Base-by-base conservation (phyloP, 2,113 vertebrate species). In the Macroglossus sobrinus region DNA sequence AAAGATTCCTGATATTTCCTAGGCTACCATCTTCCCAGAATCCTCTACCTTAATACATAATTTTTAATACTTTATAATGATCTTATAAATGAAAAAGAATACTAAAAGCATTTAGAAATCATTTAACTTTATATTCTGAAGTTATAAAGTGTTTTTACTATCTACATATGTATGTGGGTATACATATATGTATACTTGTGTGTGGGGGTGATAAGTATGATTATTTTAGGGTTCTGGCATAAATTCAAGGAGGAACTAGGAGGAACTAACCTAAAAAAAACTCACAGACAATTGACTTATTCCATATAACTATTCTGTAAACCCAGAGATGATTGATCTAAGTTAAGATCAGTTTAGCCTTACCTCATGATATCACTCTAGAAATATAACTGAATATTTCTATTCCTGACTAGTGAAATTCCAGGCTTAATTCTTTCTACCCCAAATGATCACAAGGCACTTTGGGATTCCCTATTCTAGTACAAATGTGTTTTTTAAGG, bases 71-170 rank as follows among this genome's bases (percentile, higher is more conserved):
- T 79, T 94, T 50, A 75, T 59, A 92, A 71, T 40, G 19, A 59
- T 71, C 38, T 81, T 81, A 53, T 45, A 76, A 57, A 64, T 59
- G 11, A 91, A 92, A 92, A 92, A 68, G 50, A 84, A 43, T 28
- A 88, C 55, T 86, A 71, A 91, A 59, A 87, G 24, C 28, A 81
- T 90, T 94, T 47, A 47, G 24, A 88, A 95, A 71, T 47, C 40
- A 61, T 5, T 72, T 43, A 76, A 50, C 15, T 68, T 91, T 80
- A 80, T 85, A 16, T 33, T 40, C 74, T 90, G 24, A 50, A 88
- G 40, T 59, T 78, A 86, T 3, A 78, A 79, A 91, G 6, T 47
- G 7, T 78, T 91, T 84, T 94, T 43, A 91, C 35, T 80, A 40
- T 18, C 21, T 66, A 74, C 13, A 71, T 3, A 30, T 61, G 8